Evolutionary conservation across 2,888 invertebrate genomes (phyloP).

Genomic region (Eupithecia pulchellata): DNA sequence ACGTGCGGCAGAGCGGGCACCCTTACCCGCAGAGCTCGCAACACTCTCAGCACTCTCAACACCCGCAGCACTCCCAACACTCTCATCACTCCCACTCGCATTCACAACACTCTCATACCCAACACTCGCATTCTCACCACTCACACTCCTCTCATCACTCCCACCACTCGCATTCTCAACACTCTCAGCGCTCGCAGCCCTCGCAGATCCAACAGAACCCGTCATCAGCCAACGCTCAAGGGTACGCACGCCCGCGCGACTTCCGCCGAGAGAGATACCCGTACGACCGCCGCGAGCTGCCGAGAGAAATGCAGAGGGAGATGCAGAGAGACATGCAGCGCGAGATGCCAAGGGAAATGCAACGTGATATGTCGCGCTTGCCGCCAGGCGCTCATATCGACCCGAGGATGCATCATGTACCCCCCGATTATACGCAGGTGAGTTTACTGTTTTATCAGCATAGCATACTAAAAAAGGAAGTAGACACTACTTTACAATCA

Average conservation of each 20-base stretch:
- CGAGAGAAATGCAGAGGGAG: slow-evolving; percentile 52
- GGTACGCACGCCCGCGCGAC: slow-evolving; percentile 54
- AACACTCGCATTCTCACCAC: slow-evolving; percentile 3
- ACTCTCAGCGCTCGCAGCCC: slow-evolving; percentile 36
- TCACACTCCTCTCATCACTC: slow-evolving; percentile 27
- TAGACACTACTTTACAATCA: not conserved
- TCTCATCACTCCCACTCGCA: slow-evolving; percentile 17
- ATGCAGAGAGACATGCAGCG: slow-evolving; percentile 54
- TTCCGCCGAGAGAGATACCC: slow-evolving; percentile 68
- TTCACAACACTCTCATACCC: slow-evolving; percentile 6
- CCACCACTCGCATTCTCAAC: slow-evolving; percentile 15
- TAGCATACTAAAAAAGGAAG: not conserved
- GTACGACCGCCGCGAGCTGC: slow-evolving; percentile 66
- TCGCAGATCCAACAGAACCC: slow-evolving; percentile 29
- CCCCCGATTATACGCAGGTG: slow-evolving; percentile 81
- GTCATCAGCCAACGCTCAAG: slow-evolving; percentile 39
- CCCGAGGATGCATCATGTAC: slow-evolving; percentile 42
- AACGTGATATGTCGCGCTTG: slow-evolving; percentile 51
- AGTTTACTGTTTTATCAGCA: slow-evolving; percentile 36
- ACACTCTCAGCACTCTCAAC: slow-evolving; percentile 23
- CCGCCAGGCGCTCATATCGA: slow-evolving; percentile 42
- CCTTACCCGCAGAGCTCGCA: slow-evolving; percentile 37
- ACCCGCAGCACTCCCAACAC: slow-evolving; percentile 46
- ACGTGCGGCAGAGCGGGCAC: slow-evolving; percentile 56
- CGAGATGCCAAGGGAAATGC: slow-evolving; percentile 54